Base-by-base conservation (phyloP, 2,888 invertebrate species). In the Lumbricus terrestris region DNA sequence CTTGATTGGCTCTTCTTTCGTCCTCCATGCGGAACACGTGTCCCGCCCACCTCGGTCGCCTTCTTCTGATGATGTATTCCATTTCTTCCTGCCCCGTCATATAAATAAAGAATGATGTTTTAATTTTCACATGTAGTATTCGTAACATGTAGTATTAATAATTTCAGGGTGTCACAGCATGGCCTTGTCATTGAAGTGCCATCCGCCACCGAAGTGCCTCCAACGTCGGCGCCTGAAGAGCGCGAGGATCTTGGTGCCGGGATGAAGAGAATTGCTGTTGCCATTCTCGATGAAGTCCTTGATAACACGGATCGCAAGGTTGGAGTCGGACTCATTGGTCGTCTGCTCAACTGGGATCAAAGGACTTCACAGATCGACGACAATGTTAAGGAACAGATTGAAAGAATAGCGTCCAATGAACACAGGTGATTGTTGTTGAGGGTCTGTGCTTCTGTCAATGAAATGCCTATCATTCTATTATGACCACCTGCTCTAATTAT, bases 361-460 rank as follows among this genome's bases (percentile, higher is more conserved):
- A 33, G 37, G 29, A 47, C 37, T 29, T 34, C 34, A 1, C n/a
- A 37, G 69, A 54, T 89, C 15, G 54, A 47, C 29, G 35, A 23
- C 23, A 47, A 82, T 23, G 54, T 89, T 35, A n/a, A 35, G 89
- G 69, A 42, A 42, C 89, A 89, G 69, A 89, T 89, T n/a, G 89
- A 89, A n/a, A 33, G 42, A 16, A 89, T 89, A 29, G 20, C 85
- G 20, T 35, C 35, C 20, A 85, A 85, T 85, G 35, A 29, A 15
- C 37, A 85, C 85, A 85, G 85, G 85, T 85, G 8, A 23, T 47
- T 69, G 69, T 69, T 54, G 20, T 29, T 29, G 69, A 69, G n/a
- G 69, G 4, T n/a, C n/a, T n/a, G n/a, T n/a, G n/a, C n/a, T n/a
- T n/a, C n/a, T n/a, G n/a, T n/a, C n/a, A n/a, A n/a, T n/a, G n/a